Conservation (phyloP, 2,888 invertebrate genomes). For the Cataglyphis cursor region DNA sequence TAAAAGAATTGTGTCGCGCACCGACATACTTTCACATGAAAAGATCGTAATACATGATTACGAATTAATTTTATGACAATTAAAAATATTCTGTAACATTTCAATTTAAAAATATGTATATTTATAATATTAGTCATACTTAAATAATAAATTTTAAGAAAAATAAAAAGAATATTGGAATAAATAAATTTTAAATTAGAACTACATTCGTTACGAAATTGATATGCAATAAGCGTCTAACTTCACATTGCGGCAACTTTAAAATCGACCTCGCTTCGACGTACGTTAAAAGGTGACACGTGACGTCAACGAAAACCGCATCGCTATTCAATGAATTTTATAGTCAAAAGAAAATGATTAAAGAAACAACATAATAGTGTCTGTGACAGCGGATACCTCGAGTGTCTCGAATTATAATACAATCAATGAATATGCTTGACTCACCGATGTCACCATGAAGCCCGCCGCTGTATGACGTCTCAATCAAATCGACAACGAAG, state of each 20-base stretch:
- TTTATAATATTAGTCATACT: neutral
- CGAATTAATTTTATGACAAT: neutral
- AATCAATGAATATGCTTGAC: constrained; percentile 5
- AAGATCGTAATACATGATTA: neutral
- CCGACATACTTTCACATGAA: neutral
- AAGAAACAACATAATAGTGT: neutral
- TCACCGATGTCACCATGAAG: constrained; percentile 10
- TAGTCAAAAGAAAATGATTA: neutral
- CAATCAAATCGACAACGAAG: neutral
- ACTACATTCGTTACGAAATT: neutral
- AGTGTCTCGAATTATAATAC: too few relatives aligned
- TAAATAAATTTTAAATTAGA: neutral
- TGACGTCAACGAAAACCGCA: constrained; percentile 19
- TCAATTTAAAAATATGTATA: neutral
- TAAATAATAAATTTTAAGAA: neutral
- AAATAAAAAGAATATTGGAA: neutral
- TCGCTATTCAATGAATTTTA: constrained; percentile 7
- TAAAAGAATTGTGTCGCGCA: neutral
- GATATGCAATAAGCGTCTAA: neutral
- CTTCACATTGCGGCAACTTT: neutral
- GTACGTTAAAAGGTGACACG: neutral
- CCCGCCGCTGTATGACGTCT: neutral
- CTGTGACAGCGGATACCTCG: neutral
- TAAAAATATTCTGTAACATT: neutral
- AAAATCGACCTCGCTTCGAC: neutral